Conservation (phyloP, 2,797 vertebrate genomes). For the Schizothorax lantsangensis region DNA sequence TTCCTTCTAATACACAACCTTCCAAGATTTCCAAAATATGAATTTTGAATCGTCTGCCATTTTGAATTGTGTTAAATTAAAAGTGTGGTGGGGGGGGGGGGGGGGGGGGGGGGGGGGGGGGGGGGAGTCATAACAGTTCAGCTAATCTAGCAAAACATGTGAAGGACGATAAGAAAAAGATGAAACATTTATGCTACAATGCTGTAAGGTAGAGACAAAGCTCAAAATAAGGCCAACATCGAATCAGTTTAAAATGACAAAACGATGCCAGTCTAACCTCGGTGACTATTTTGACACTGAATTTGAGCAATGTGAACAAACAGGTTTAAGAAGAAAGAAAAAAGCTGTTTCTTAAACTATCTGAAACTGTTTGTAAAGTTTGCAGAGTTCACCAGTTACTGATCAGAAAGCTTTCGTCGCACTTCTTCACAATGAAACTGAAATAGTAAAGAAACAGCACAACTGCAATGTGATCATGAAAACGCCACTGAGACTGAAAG, state of each 20-base stretch:
- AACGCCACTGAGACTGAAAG: neutral
- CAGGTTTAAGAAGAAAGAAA: neutral
- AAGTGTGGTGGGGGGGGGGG: too few species aligned
- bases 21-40: too few species aligned
- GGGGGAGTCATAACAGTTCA: neutral
- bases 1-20: too few species aligned
- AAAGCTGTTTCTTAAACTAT: neutral
- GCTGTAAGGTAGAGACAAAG: neutral
- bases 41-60: too few species aligned
- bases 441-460: neutral
- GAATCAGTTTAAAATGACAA: neutral
- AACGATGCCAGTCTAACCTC: neutral
- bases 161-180: neutral
- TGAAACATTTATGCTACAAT: neutral
- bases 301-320: constrained; percentile 8
- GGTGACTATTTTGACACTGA: neutral
- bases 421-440: neutral
- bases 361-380: neutral
- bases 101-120: too few species aligned
- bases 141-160: neutral
- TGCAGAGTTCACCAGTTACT: neutral
- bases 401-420: neutral
- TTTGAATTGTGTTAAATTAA: too few species aligned
- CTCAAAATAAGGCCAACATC: neutral
- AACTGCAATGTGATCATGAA: neutral